Conservation (phyloP, 2,113 vertebrate species). For the Jaculus jaculus region DNA sequence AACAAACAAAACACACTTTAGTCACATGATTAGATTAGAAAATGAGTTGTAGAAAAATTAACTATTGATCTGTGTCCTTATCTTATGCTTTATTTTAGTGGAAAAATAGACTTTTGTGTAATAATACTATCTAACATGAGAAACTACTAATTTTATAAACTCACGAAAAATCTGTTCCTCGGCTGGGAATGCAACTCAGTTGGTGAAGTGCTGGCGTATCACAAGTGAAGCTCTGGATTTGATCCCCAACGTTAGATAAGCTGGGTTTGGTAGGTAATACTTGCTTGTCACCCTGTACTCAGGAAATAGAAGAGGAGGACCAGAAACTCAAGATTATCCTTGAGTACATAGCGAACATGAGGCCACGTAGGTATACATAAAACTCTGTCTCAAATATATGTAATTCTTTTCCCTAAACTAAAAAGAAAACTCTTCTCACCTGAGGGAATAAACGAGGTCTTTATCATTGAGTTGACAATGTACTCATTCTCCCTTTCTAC, state of each 20-base stretch:
- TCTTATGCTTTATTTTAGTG: not conserved
- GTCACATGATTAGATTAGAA: not conserved
- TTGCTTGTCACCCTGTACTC: too few relatives aligned
- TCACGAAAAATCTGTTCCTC: not conserved
- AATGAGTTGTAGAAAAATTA: not conserved
- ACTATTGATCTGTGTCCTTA: not conserved
- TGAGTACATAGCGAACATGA: too few relatives aligned
- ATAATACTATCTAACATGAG: not conserved
- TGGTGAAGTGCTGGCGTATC: not conserved
- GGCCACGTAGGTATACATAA: too few relatives aligned
- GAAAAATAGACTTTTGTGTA: not conserved
- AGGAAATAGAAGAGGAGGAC: too few relatives aligned
- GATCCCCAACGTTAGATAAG: not conserved
- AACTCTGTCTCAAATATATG: too few relatives aligned
- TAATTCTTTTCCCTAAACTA: too few relatives aligned
- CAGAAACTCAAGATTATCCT: too few relatives aligned
- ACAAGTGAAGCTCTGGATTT: not conserved
- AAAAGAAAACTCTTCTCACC: not conserved
- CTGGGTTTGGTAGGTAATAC: too few relatives aligned
- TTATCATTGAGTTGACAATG: not conserved
- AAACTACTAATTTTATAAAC: not conserved
- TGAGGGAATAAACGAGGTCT: not conserved
- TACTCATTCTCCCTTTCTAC: not conserved
- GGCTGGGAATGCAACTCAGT: not conserved
- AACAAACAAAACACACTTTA: not conserved